Base-by-base conservation (phyloP, 2,888 invertebrate genomes). In the Hypselothyrea guttata region DNA sequence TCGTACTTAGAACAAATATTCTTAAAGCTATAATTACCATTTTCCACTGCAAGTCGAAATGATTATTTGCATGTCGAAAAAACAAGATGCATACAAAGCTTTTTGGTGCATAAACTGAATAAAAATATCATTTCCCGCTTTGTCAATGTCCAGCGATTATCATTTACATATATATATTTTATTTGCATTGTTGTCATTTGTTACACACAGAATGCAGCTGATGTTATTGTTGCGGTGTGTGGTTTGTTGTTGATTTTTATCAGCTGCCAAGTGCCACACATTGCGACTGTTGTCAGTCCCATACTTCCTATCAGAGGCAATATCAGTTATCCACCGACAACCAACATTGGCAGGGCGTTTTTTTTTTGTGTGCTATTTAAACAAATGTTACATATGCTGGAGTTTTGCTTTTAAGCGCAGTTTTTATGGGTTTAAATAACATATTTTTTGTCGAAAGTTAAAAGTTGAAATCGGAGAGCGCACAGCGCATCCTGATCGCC, bases 231-330 rank as follows among this genome's bases (percentile, higher is more conserved):
- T 75, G 63, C 34, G 59, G 67, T 62, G 59, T 37, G 44, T 49
- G 56, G 67, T 62, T 60, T 34, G 45, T 47, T 74, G 72, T 64
- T 71, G 67, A 73, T 71, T 63, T 67, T 61, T 75, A 73, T 75
- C 75, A 67, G 48, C 42, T 51, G 52, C 22, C 56, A 66, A 60
- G 48, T 55, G 58, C 40, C 34, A 38, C 51, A 56, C 37, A 54
- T 51, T 11, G 11, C 57, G 58, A 15, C 38, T 47, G 46, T 44
- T 52, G 55, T 42, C 30, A 44, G 34, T 35, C 42, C 33, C 34
- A 22, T 22, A 22, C 22, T 22, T 22, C 22, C 22, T 4, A 22
- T 22, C 22, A 22, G 22, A 22, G 22, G 22, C 37, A 46, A 54
- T 53, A 61, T 46, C 52, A 59, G 41, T 22, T 62, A 74, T 73